These are phyloP conservation scores for Calameuta idolon DNA, from an alignment of 2,888 invertebrate genomes.

Conservation along the genomic window DNA sequence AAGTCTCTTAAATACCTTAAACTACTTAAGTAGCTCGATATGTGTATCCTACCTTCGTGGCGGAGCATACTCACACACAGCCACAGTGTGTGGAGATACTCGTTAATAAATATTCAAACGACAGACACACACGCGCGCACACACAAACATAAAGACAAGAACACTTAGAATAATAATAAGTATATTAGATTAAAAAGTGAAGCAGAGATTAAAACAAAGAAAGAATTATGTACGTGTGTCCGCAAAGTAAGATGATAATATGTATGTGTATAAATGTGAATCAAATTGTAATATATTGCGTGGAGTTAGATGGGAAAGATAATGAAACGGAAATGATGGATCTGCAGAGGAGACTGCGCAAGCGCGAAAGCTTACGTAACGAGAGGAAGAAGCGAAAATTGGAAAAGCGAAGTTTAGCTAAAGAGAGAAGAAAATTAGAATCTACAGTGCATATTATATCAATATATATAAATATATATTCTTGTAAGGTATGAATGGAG, in stretches of 20 bases:
- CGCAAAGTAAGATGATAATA: constrained; percentile 31
- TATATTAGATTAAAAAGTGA: constrained; percentile 3
- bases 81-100: neutral
- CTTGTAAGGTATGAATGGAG: constrained; percentile 35
- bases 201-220: neutral
- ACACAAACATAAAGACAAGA: constrained; percentile 8
- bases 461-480: constrained; percentile 36
- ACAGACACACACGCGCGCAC: neutral
- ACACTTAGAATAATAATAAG: constrained; percentile 5
- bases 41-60: constrained; percentile 11
- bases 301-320: constrained; percentile 15
- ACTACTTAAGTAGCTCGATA: constrained; percentile 20
- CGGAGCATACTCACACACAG: neutral
- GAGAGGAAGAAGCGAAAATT: constrained; percentile 19
- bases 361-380: neutral
- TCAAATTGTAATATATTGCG: constrained; percentile 60
- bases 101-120: neutral
- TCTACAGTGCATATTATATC: constrained; percentile 36
- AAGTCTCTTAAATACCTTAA: constrained; percentile 18
- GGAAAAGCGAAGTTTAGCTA: constrained; percentile 16
- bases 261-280: constrained; percentile 61
- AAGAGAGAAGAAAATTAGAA: constrained; percentile 27
- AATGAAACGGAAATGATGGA: neutral
- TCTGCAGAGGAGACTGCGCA: neutral
- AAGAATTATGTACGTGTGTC: constrained; percentile 22